Evolutionary conservation across 2,888 invertebrate genomes (phyloP), one percentile per base, ranked within the genome.

Genomic region (Lampropteryx suffumata): DNA sequence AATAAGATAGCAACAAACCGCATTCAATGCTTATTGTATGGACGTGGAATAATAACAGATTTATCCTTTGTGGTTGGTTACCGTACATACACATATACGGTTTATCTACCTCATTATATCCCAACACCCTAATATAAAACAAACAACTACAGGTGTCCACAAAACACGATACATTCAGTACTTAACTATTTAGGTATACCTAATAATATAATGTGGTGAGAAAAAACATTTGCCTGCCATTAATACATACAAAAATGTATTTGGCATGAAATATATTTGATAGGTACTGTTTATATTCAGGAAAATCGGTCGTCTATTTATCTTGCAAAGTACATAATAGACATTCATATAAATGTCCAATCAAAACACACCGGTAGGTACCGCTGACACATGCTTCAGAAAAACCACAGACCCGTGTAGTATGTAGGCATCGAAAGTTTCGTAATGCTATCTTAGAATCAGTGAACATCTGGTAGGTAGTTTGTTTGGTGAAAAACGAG

Each of bases 401-500:
- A 70, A 73, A 50, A 63, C 50, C 51, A 62, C 55, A 62, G 60
- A 63, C 50, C 57, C 29, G 32, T 33, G 45, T n/a, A n/a, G n/a
- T n/a, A n/a, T n/a, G n/a, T n/a, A n/a, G n/a, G n/a, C n/a, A n/a
- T 17, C 55, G 50, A 66, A 65, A 54, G 59, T 57, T 73, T 79
- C 76, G 73, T 71, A 79, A 79, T 64, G 53, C 65, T 65, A 71
- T 17, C 74, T n/a, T n/a, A n/a, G n/a, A 58, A 67, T 67, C 65
- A 62, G 62, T 55, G 59, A 67, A 30, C 61, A 61, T 64, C 64
- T 65, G 9, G 12, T 12, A 70, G 68, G 74, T 69, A 73, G 75
- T 29, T 14, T 77, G 66, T 79, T 79, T 82, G n/a, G n/a, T n/a
- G 73, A 60, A 65, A 70, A 68, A 78, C 78, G 76, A 71, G 74